phyloP scores from a whole-genome alignment of 2,113 vertebrate species.

The Leucoraja erinaceus region DNA sequence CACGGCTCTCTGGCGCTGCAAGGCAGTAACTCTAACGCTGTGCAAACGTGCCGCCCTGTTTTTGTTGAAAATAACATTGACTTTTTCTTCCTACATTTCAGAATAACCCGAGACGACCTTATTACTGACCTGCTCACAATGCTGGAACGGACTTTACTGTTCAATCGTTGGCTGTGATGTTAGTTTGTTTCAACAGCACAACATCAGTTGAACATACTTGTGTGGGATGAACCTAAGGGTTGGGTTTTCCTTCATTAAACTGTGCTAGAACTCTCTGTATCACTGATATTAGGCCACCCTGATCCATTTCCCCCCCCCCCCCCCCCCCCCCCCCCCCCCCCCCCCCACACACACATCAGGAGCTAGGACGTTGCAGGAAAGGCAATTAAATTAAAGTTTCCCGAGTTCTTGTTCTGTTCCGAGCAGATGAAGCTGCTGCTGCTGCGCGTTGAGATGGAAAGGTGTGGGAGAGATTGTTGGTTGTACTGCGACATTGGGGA shows the following conservation, averaged over 20 bases:
- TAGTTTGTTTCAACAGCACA: neutral
- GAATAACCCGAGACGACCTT: slow-evolving; percentile 96
- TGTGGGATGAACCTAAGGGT: neutral
- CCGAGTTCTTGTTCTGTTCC: too few species aligned
- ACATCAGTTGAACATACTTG: neutral
- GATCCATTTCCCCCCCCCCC: neutral
- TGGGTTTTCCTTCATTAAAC: slow-evolving; percentile 4
- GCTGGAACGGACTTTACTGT: neutral
- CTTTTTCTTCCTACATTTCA: slow-evolving; percentile 46
- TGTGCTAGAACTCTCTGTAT: neutral
- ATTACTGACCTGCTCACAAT: slow-evolving; percentile 70
- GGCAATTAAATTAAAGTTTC: neutral
- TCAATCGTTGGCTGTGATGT: slow-evolving; percentile 18
- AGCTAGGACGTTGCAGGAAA: neutral
- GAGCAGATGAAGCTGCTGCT: too few species aligned
- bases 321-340: neutral
- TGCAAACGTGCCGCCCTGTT: too few species aligned
- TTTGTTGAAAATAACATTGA: neutral
- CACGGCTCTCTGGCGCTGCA: too few species aligned
- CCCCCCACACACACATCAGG: neutral
- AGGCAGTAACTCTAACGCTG: too few species aligned
- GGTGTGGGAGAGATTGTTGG: neutral
- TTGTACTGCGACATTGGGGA: neutral
- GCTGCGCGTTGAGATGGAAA: neutral
- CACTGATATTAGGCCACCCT: neutral